phyloP scores from a whole-genome alignment of 2,888 invertebrate genomes.

The Cryptocheilus praepositus region DNA sequence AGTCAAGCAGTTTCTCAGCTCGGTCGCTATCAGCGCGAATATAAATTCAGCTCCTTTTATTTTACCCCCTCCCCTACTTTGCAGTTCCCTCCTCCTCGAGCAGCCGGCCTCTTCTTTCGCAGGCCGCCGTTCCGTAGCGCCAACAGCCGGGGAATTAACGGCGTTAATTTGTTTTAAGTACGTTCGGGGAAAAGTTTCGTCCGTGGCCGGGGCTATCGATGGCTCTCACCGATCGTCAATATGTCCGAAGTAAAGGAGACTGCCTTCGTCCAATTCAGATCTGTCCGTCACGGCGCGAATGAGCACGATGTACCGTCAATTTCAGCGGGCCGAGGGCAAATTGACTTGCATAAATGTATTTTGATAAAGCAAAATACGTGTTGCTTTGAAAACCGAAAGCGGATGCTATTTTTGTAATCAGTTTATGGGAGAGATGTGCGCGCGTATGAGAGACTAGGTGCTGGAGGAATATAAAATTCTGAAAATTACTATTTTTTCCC shows the following conservation, averaged over 20 bases:
- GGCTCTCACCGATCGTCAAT: conserved; percentile 49
- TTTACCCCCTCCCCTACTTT: conserved; percentile 49
- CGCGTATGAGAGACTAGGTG: too few relatives aligned
- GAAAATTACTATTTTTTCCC: too few relatives aligned
- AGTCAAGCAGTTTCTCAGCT: conserved; percentile 71
- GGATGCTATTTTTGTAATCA: too few relatives aligned
- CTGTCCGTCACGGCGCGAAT: conserved; percentile 25
- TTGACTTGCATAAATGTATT: too few relatives aligned
- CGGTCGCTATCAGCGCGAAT: conserved; percentile 70
- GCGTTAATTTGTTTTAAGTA: conserved; percentile 67
- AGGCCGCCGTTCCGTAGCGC: conserved; percentile 21
- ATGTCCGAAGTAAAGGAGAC: conserved; percentile 18
- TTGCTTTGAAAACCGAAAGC: too few relatives aligned
- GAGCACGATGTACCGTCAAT: conserved; percentile 31
- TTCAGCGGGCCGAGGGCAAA: conserved; percentile 13
- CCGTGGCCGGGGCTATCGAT: conserved; percentile 45
- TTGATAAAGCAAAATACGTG: too few relatives aligned
- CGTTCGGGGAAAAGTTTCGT: conserved; percentile 51
- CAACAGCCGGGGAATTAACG: conserved; percentile 58
- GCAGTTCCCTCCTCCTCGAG: conserved; percentile 10
- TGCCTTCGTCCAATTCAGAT: conserved; percentile 1
- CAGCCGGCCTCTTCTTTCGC: not conserved
- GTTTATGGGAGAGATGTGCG: too few relatives aligned
- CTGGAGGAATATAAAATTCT: too few relatives aligned
- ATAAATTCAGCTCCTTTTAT: conserved; percentile 68